Evolutionary conservation across 2,888 invertebrate species (phyloP).

Genomic region (Tenthredo notha): DNA sequence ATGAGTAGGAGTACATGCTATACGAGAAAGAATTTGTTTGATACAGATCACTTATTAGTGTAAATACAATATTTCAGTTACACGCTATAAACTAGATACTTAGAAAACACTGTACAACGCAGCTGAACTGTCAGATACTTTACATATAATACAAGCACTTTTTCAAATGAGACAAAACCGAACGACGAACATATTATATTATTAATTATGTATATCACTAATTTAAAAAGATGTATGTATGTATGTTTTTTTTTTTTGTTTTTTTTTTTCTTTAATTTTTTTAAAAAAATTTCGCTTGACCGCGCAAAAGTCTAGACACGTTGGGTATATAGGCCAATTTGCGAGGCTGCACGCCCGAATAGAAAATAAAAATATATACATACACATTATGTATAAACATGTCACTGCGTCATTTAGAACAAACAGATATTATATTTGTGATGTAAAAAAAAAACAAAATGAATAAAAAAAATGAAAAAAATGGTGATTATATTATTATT

Average conservation of each 20-base stretch:
- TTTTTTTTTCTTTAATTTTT: neutral
- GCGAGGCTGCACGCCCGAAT: constrained; percentile 24
- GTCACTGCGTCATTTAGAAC: neutral
- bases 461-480: no score
- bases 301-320: neutral
- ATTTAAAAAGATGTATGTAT: neutral
- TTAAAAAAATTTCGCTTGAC: neutral
- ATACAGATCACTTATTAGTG: constrained; percentile 78
- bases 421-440: neutral
- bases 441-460: neutral
- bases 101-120: constrained; percentile 79
- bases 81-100: constrained; percentile 78
- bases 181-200: neutral
- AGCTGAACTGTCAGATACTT: constrained; percentile 77
- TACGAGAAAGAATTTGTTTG: constrained; percentile 78
- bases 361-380: constrained; percentile 62
- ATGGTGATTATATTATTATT: neutral
- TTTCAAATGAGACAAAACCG: constrained; percentile 61
- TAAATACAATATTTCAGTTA: constrained; percentile 78
- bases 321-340: neutral
- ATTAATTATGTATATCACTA: neutral
- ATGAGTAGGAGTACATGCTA: constrained; percentile 78
- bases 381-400: constrained; percentile 50
- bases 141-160: constrained; percentile 77
- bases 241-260: neutral